Percentiles rank a stretch among this genome's conserved stretches.
Conservation (phyloP, 1,140 invertebrate species). For the Anoplophora glabripennis region DNA sequence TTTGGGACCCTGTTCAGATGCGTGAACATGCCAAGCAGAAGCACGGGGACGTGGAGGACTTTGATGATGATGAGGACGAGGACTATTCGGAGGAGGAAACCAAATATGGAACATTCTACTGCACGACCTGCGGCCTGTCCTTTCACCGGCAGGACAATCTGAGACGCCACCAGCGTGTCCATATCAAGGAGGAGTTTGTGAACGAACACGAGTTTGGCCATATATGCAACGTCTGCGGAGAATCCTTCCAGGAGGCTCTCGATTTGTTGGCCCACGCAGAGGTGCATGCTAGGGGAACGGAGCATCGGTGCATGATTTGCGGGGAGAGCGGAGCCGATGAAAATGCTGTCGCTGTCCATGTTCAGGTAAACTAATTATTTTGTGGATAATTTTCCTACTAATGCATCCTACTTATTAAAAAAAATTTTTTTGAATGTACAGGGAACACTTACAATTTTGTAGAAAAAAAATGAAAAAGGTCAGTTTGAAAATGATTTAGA, state of each 20-base stretch:
- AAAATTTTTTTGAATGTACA: no score
- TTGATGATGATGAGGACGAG: conserved; percentile 53
- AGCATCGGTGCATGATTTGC: conserved; percentile 62
- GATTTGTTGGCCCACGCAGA: conserved; percentile 74
- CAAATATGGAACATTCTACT: conserved; percentile 70
- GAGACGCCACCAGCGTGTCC: conserved; percentile 62
- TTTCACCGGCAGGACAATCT: conserved; percentile 73
- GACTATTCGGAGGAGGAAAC: conserved; percentile 59
- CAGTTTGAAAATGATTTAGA: no score
- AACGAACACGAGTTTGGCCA: conserved; percentile 51
- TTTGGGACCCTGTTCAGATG: conserved; percentile 68
- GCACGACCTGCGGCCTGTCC: conserved; percentile 69
- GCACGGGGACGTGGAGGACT: conserved; percentile 49
- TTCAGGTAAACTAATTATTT: conserved; percentile 39
- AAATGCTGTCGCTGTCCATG: conserved; percentile 57
- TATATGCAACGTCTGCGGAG: conserved; percentile 72
- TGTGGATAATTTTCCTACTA: no score
- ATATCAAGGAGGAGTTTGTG: conserved; percentile 46
- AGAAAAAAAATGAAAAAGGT: no score
- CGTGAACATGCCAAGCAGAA: conserved; percentile 60
- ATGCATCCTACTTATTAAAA: no score
- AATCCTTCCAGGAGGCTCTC: conserved; percentile 68
- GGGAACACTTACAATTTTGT: no score
- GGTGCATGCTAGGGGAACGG: conserved; percentile 61
- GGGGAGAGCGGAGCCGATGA: conserved; percentile 61